Evolutionary conservation across 1,140 invertebrate species (phyloP).

Genomic region (Aphaenogaster rudis): DNA sequence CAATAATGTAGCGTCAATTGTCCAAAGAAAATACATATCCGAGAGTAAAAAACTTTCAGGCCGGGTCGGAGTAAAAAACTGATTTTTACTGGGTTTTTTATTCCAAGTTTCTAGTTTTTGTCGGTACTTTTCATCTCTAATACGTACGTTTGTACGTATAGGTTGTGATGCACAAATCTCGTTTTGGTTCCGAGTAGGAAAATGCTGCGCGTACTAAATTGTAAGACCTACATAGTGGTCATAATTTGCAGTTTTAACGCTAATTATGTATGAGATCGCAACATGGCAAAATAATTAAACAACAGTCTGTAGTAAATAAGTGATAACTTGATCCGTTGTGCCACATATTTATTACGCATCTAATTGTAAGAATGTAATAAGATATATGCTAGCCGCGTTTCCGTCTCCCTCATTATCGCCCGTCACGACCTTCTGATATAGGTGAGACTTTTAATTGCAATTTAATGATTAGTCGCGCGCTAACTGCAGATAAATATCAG

Average conservation of each 20-base stretch:
- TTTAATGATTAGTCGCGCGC: background rate
- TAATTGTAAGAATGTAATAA: background rate
- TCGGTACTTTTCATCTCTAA: too few species aligned
- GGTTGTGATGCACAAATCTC: too few species aligned
- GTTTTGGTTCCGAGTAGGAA: background rate
- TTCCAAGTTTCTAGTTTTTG: too few species aligned
- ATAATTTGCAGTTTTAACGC: background rate
- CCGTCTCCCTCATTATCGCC: background rate
- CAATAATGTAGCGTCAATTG: too few species aligned
- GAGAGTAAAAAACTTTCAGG: too few species aligned
- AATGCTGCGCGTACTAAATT: background rate
- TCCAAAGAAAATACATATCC: too few species aligned
- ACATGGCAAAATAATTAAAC: background rate
- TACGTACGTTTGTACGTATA: too few species aligned
- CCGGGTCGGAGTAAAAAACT: too few species aligned
- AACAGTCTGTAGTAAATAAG: background rate
- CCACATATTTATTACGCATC: background rate
- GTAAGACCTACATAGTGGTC: background rate
- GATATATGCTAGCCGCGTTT: background rate
- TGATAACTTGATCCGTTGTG: background rate
- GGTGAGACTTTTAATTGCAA: background rate
- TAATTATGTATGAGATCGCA: background rate
- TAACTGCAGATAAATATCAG: background rate
- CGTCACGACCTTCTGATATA: background rate
- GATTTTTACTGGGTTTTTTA: too few species aligned